These are phyloP conservation scores for Eilema depressum DNA, from an alignment of 2,888 invertebrate species.

Conservation along the genomic window DNA sequence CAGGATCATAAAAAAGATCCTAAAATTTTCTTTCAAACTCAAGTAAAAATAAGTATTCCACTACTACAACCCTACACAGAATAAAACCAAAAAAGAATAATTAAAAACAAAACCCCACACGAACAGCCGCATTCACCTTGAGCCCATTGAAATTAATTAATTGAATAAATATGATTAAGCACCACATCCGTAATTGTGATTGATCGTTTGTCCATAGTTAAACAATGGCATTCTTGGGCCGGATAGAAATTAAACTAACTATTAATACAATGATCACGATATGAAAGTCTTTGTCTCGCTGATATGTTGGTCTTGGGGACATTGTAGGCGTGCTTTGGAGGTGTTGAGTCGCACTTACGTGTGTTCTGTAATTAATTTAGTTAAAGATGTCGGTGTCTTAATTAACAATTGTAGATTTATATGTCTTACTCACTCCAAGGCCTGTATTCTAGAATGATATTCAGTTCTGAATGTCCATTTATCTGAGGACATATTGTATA, in stretches of 20 bases:
- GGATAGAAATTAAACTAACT: slow-evolving; percentile 64
- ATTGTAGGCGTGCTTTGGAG: slow-evolving; percentile 20
- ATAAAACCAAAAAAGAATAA: neutral
- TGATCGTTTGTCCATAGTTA: slow-evolving; percentile 64
- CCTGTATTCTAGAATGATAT: no score
- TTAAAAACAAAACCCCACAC: slow-evolving; percentile 44
- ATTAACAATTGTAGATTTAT: neutral
- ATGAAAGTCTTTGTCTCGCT: slow-evolving; percentile 62
- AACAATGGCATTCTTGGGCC: slow-evolving; percentile 60
- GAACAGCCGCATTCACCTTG: slow-evolving; percentile 66
- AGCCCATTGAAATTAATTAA: slow-evolving; percentile 77
- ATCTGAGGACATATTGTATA: no score
- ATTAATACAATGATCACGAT: slow-evolving; percentile 72
- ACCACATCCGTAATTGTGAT: slow-evolving; percentile 83
- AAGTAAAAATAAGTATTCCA: no score
- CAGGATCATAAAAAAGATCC: no score
- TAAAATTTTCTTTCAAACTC: no score
- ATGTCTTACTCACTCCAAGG: neutral
- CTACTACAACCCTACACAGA: no score
- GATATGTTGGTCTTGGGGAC: slow-evolving; percentile 51
- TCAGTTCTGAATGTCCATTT: no score
- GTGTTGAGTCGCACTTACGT: slow-evolving; percentile 12
- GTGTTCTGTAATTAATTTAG: slow-evolving; percentile 4
- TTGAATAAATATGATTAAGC: slow-evolving; percentile 79
- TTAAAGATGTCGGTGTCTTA: neutral